A percentile compares a stretch with the other conserved stretches of the same genome.
phyloP scores from a whole-genome alignment of 2,888 invertebrate genomes.

The Nymphalis polychloros region DNA sequence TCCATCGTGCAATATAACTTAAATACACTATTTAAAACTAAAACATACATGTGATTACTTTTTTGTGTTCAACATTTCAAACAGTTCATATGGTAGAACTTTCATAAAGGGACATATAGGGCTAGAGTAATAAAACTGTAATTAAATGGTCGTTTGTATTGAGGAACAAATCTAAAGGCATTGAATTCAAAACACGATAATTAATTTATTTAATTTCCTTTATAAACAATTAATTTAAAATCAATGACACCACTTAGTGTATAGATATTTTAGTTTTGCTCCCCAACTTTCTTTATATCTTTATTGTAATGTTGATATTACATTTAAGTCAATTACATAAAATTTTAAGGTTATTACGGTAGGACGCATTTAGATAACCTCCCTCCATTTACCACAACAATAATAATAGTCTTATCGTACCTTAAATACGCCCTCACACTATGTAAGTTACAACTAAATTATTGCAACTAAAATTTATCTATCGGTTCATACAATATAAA shows the following conservation, averaged over 20 bases:
- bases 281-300: slow-evolving; percentile 62
- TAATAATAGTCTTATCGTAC: slow-evolving; percentile 44
- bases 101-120: neutral
- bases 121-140: slow-evolving; percentile 36
- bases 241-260: slow-evolving; percentile 45
- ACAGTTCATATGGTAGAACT: no score
- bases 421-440: slow-evolving; percentile 55
- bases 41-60: no score
- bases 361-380: slow-evolving; percentile 56
- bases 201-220: slow-evolving; percentile 43
- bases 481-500: neutral
- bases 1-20: no score
- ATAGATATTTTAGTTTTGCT: slow-evolving; percentile 66
- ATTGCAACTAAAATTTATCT: slow-evolving; percentile 2
- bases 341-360: slow-evolving; percentile 51
- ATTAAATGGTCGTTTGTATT: slow-evolving; percentile 58
- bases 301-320: slow-evolving; percentile 60
- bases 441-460: slow-evolving; percentile 25
- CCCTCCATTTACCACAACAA: slow-evolving; percentile 38
- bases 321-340: slow-evolving; percentile 53
- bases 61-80: no score
- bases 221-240: slow-evolving; percentile 51
- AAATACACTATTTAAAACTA: no score
- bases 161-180: slow-evolving; percentile 73
- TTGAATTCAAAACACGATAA: slow-evolving; percentile 50